These are phyloP conservation scores for Drosophila borealis DNA, from an alignment of 2,888 invertebrate species.

Conservation along the genomic window DNA sequence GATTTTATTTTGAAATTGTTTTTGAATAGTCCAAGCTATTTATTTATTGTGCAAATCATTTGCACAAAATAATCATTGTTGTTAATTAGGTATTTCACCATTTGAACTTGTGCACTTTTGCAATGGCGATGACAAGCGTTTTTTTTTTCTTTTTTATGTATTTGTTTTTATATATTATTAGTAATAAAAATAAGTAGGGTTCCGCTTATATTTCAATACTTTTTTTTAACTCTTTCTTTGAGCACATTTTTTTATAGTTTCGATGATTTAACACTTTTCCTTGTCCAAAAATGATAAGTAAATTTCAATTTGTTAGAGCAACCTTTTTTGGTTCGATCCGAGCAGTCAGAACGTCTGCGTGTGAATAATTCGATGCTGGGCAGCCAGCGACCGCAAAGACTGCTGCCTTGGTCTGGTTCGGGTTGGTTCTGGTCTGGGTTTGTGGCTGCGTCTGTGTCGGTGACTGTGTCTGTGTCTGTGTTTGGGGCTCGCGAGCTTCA, in stretches of 20 bases:
- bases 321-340: conserved; percentile 53
- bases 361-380: conserved; percentile 72
- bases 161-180: not conserved
- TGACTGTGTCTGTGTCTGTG: not conserved
- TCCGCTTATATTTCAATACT: too few relatives aligned
- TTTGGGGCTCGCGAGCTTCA: conserved; percentile 36
- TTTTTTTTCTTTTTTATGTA: conserved; percentile 1
- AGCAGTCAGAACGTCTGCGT: conserved; percentile 71
- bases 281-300: conserved; percentile 7
- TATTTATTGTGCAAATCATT: conserved; percentile 50
- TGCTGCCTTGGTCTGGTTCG: conserved; percentile 45
- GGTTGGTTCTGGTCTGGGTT: conserved; percentile 35
- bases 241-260: not conserved
- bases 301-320: conserved; percentile 16
- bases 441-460: not conserved
- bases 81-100: conserved; percentile 55
- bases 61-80: conserved; percentile 37
- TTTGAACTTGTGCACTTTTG: conserved; percentile 52
- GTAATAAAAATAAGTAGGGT: not conserved
- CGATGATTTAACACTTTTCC: conserved; percentile 32
- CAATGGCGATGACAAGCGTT: conserved; percentile 22
- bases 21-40: not conserved
- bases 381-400: conserved; percentile 64
- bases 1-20: not conserved
- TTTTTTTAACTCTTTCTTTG: not conserved